A percentile compares a stretch with the other conserved stretches of the same genome.
Evolutionary conservation across 2,797 vertebrate genomes (phyloP).

Genomic region (Urocyon cinereoargenteus): DNA sequence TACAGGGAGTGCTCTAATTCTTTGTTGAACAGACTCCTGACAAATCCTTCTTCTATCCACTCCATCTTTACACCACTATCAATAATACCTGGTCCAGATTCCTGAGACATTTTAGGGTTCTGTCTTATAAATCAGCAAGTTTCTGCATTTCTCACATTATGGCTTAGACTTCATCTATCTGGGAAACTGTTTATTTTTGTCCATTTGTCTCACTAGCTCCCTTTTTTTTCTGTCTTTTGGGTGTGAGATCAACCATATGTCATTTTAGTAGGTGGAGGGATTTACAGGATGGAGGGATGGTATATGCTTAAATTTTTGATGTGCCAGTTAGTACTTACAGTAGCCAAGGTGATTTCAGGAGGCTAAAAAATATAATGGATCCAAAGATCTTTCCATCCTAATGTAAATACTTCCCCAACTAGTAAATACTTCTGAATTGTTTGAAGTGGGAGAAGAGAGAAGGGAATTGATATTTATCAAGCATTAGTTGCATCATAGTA

Average conservation of each 20-base stretch:
- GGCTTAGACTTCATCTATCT: background rate
- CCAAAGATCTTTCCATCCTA: background rate
- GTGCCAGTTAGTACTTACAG: background rate
- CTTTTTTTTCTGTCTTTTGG: background rate
- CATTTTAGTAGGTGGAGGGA: background rate
- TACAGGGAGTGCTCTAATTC: background rate
- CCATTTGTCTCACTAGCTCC: background rate
- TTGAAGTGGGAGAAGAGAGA: background rate
- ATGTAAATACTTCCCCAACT: background rate
- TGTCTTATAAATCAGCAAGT: background rate
- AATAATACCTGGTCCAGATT: background rate
- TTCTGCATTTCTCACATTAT: background rate
- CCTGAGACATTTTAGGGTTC: background rate
- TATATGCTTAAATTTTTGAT: background rate
- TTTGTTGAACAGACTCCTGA: background rate
- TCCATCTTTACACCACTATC: background rate
- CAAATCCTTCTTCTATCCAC: background rate
- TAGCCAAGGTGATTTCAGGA: background rate
- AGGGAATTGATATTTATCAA: background rate
- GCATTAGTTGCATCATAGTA: background rate
- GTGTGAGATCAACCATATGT: background rate
- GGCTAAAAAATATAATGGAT: background rate
- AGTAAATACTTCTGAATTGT: background rate
- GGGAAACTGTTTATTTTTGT: background rate
- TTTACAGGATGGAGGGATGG: background rate